phyloP scores from a whole-genome alignment of 2,113 vertebrate genomes.

The Prunella fulvescens region DNA sequence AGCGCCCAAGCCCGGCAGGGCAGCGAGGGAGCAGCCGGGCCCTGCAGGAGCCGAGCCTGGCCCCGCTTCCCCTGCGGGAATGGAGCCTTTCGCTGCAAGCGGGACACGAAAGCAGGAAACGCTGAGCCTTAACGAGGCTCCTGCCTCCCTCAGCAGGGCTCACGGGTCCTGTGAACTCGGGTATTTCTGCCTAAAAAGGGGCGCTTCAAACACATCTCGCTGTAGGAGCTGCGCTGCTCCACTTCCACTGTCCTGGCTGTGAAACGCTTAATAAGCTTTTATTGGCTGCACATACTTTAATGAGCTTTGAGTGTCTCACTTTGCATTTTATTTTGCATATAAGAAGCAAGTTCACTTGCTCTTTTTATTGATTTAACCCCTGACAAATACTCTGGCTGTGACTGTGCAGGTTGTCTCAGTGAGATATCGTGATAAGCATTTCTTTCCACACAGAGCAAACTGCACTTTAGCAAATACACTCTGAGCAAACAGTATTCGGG shows the following conservation, averaged over 20 bases:
- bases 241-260: neutral
- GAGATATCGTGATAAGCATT: fast-evolving
- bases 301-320: neutral
- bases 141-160: fast-evolving
- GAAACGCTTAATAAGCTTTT: neutral
- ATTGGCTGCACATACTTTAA: neutral
- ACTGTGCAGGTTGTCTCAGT: neutral
- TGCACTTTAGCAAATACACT: neutral
- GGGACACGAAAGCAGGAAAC: neutral
- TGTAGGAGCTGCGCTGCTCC: neutral
- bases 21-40: neutral
- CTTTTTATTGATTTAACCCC: neutral
- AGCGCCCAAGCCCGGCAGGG: neutral
- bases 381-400: neutral
- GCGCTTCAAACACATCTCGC: neutral
- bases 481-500: neutral
- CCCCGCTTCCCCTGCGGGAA: neutral
- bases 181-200: neutral
- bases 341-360: neutral
- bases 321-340: neutral
- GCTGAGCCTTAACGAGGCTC: fast-evolving
- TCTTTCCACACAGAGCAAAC: neutral
- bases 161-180: fast-evolving
- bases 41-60: neutral
- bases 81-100: neutral